Evolutionary conservation across 2,113 vertebrate genomes (phyloP).

Genomic region (Phaethornis superciliosus): DNA sequence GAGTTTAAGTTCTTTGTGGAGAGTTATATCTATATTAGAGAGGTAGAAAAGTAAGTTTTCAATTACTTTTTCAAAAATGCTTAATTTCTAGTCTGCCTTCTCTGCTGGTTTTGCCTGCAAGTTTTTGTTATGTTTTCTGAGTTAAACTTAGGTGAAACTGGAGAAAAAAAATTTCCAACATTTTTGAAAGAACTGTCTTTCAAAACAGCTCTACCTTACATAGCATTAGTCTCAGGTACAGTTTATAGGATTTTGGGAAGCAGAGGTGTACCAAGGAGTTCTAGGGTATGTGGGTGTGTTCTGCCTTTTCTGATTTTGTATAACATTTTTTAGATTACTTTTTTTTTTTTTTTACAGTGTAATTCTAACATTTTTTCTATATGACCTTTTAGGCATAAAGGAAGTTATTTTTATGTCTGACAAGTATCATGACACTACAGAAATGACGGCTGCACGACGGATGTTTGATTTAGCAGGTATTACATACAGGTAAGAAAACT

Average conservation of each 20-base stretch:
- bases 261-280: neutral
- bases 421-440: conserved; percentile 87
- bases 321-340: neutral
- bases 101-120: neutral
- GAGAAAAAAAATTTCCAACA: neutral
- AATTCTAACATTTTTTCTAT: neutral
- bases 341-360: neutral
- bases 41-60: neutral
- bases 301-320: neutral
- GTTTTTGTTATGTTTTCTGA: neutral
- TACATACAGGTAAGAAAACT: conserved; percentile 80
- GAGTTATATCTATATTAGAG: neutral
- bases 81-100: neutral
- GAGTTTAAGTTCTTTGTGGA: neutral
- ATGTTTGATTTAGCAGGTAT: conserved; percentile 87
- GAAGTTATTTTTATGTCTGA: conserved; percentile 94
- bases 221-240: neutral
- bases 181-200: neutral
- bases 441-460: conserved; percentile 87
- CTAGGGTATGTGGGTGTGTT: neutral
- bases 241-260: neutral
- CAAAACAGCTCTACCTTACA: neutral
- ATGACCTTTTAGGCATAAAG: conserved; percentile 83
- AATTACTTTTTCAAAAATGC: neutral
- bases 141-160: neutral